phyloP scores from a whole-genome alignment of 2,888 invertebrate species.

The Aporophyla nigra region DNA sequence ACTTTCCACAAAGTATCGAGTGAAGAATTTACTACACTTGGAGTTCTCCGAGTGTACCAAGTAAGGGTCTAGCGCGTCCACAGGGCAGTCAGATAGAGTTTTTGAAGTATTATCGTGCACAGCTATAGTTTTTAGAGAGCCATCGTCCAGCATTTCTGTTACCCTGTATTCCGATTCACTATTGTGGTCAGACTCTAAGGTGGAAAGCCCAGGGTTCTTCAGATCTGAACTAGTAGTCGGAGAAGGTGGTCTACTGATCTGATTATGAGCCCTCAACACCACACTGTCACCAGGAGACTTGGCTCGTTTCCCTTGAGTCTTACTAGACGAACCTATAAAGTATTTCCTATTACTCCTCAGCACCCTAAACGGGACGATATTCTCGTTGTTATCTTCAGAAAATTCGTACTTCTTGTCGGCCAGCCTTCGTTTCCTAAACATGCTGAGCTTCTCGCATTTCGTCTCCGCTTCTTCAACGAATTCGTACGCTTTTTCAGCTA shows the following conservation, averaged over 20 bases:
- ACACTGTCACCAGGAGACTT: conserved; percentile 88
- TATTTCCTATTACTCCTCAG: conserved; percentile 90
- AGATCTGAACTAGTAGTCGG: conserved; percentile 78
- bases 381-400: conserved; percentile 94
- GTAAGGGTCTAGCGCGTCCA: conserved; percentile 87
- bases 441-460: conserved; percentile 96
- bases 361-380: conserved; percentile 92
- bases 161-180: conserved; percentile 89
- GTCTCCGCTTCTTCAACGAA: conserved; percentile 95
- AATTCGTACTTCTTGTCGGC: conserved; percentile 98
- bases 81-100: conserved; percentile 86
- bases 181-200: conserved; percentile 82
- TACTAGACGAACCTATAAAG: conserved; percentile 85
- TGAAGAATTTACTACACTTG: conserved; percentile 92
- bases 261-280: conserved; percentile 86
- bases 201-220: conserved; percentile 76
- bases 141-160: conserved; percentile 89
- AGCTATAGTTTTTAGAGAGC: conserved; percentile 87
- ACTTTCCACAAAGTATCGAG: conserved; percentile 93
- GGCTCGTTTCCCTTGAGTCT: conserved; percentile 77
- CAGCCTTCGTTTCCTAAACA: conserved; percentile 95
- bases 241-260: conserved; percentile 83
- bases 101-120: conserved; percentile 89
- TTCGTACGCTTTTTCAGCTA: conserved; percentile 95
- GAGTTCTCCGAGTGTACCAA: conserved; percentile 89